Evolutionary conservation across 2,113 vertebrate genomes (phyloP), one percentile per base, ranked within the genome.

Genomic region (Scortum barcoo): DNA sequence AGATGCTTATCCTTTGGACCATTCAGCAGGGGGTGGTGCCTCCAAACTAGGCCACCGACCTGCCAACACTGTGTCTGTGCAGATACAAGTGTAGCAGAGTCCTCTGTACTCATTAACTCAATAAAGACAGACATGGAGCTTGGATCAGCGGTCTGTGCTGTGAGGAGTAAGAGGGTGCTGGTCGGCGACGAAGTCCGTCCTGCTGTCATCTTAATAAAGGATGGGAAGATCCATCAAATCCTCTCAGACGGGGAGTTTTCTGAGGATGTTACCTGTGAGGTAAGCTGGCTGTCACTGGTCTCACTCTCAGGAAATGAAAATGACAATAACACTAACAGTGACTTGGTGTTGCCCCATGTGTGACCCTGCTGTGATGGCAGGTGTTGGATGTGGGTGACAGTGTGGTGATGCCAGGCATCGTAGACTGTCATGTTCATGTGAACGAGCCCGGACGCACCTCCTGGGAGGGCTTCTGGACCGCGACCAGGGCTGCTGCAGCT

Each of bases 361-460:
- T 20, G 33, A 71, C 9, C 11, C 36, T 1, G 2, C 17, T 71
- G 70, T 67, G 57, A 8, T 26, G 62, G 54, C 87, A 96, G 96
- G 91, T 96, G 42, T 50, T 95, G 83, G 96, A 97, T 83, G 95
- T 94, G 57, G 96, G 96, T 0, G 88, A 96, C 78, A 93, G 91
- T 7, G 71, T 97, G 86, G 95, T 97, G 77, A 97, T 97, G 95
- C 95, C 96, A 5, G 96, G 96, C 5, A 81, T 97, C 16, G 94
- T 96, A 38, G 96, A 97, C 54, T 89, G 92, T 53, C 96, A 97
- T 0, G 96, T 97, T 13, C 96, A 97, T 5, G 94, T 96, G 20
- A 97, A 96, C 20, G 96, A 97, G 74, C 96, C 96, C 0, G 96
- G 96, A 8, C 95, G 95, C 17, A 92, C 92, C n/a, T 76, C 88